Conservation (phyloP, 1,140 invertebrate species). For the Chrysoperla carnea region DNA sequence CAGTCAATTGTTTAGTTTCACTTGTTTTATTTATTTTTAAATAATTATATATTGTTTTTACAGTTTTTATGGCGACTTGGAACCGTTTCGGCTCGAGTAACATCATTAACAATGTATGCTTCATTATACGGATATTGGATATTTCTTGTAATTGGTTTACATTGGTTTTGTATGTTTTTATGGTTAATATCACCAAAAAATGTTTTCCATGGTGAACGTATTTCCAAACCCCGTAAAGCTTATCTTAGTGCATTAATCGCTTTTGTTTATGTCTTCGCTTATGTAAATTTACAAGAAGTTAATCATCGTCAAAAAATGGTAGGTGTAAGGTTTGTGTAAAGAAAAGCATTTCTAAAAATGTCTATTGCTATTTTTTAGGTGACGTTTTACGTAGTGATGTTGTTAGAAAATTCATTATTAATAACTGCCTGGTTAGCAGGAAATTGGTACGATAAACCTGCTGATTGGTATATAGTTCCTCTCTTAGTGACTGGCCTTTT, state of each 20-base stretch:
- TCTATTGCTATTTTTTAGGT: conserved; percentile 25
- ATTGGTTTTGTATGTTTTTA: conserved; percentile 70
- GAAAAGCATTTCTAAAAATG: not conserved
- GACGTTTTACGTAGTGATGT: conserved; percentile 83
- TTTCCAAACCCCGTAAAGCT: conserved; percentile 41
- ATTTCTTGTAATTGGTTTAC: conserved; percentile 56
- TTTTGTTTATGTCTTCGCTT: conserved; percentile 79
- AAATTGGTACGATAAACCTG: conserved; percentile 18
- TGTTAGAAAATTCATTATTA: conserved; percentile 66
- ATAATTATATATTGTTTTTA: no score
- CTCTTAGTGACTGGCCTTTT: conserved; percentile 44
- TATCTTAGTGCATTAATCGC: conserved; percentile 57
- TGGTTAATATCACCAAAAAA: conserved; percentile 74
- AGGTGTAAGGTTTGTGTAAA: conserved; percentile 6
- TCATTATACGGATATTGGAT: conserved; percentile 70
- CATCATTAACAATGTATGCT: conserved; percentile 70
- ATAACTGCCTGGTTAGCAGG: conserved; percentile 46
- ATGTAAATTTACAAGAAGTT: conserved; percentile 69
- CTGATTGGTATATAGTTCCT: conserved; percentile 26
- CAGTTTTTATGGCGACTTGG: conserved; percentile 68
- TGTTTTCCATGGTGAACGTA: conserved; percentile 63
- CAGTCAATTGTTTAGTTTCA: no score
- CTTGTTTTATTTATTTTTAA: no score
- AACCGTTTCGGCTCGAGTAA: conserved; percentile 65
- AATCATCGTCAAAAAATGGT: conserved; percentile 66